A percentile compares a stretch with the other conserved stretches of the same genome.
These are phyloP conservation scores for Rhimphoctona megacephalus DNA, from an alignment of 2,888 invertebrate species.

Conservation along the genomic window DNA sequence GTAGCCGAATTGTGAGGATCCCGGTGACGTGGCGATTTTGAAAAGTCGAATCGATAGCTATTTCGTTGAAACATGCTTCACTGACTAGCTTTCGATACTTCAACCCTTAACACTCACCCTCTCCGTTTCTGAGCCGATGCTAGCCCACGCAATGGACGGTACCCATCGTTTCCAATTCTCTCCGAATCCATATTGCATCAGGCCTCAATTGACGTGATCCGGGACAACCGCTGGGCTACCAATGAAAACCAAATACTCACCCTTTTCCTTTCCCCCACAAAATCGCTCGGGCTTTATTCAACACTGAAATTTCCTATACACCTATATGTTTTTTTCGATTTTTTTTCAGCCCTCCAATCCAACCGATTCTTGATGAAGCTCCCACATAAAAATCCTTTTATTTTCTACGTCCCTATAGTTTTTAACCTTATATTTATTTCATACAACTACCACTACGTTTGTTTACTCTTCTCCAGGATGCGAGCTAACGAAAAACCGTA, in stretches of 20 bases:
- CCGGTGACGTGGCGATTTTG: slow-evolving; percentile 55
- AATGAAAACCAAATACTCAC: slow-evolving; percentile 26
- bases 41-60: slow-evolving; percentile 64
- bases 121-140: not conserved
- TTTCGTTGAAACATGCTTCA: slow-evolving; percentile 64
- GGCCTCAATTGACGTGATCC: slow-evolving; percentile 52
- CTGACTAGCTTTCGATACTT: slow-evolving; percentile 57
- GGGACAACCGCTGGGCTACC: slow-evolving; percentile 23
- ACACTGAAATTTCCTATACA: not conserved
- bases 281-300: slow-evolving; percentile 32
- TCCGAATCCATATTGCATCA: slow-evolving; percentile 53
- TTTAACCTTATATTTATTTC: slow-evolving; percentile 23
- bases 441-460: not conserved
- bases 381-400: slow-evolving; percentile 25
- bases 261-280: not conserved
- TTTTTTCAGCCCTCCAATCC: slow-evolving; percentile 17
- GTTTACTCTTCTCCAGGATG: not conserved
- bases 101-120: not conserved
- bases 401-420: slow-evolving; percentile 17
- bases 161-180: slow-evolving; percentile 38
- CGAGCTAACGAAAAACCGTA: slow-evolving; percentile 3
- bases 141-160: slow-evolving; percentile 9
- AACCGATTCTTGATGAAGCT: slow-evolving; percentile 47
- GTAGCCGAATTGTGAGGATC: not conserved
- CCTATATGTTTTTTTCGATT: not conserved